These are phyloP conservation scores for Python bivittatus DNA, from an alignment of 2,113 vertebrate genomes.

Conservation along the genomic window DNA sequence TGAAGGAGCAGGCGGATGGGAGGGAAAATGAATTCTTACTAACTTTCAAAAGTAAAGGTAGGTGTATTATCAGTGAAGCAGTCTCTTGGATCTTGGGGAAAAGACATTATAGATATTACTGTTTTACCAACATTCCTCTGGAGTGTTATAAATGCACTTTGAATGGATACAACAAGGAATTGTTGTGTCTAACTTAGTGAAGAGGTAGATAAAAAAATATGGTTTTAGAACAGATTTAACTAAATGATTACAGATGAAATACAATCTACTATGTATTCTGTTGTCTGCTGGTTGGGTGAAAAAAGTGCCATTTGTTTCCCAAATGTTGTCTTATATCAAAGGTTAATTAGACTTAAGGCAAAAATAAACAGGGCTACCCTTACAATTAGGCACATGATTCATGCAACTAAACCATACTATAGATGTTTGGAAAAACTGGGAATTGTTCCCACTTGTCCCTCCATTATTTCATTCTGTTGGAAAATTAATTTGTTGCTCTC, in stretches of 20 bases:
- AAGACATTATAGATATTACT: slow-evolving; percentile 11
- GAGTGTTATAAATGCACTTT: background rate
- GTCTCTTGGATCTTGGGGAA: background rate
- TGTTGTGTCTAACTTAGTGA: background rate
- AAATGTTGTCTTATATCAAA: background rate
- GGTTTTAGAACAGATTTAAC: background rate
- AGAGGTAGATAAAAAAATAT: background rate
- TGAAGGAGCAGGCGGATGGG: background rate
- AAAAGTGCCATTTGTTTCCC: background rate
- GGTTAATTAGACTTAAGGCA: background rate
- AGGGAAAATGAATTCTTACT: slow-evolving; percentile 21
- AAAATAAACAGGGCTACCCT: background rate
- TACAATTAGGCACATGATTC: background rate
- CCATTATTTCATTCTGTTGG: background rate
- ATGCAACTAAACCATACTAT: background rate
- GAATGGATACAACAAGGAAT: slow-evolving; percentile 4
- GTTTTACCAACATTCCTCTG: background rate
- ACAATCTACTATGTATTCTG: background rate
- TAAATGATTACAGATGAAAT: background rate
- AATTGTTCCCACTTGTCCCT: background rate
- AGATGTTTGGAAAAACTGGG: background rate
- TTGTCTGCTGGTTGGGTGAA: background rate
- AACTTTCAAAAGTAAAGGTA: slow-evolving; percentile 26
- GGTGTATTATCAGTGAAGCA: background rate
- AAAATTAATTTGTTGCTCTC: background rate